Evolutionary conservation across 2,113 vertebrate genomes (phyloP).

Genomic region (Odontesthes bonariensis): DNA sequence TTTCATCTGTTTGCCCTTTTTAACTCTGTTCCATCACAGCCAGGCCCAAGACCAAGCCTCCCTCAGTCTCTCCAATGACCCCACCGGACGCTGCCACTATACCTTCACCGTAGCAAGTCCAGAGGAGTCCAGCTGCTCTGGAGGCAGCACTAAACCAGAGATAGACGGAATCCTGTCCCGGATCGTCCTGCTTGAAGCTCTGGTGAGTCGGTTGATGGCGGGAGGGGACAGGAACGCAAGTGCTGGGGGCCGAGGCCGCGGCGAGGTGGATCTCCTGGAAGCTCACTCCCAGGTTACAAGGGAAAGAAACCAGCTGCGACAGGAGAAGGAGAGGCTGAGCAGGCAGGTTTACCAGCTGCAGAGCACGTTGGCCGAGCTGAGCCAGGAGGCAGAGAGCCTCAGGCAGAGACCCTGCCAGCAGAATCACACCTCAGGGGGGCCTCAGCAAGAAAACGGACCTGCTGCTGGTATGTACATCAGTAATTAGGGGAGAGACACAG

Average conservation of each 20-base stretch:
- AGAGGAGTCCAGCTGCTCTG: conserved; percentile 61
- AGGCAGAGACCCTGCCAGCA: conserved; percentile 58
- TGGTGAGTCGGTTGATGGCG: conserved; percentile 62
- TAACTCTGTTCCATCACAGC: conserved; percentile 18
- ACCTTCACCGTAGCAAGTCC: conserved; percentile 72
- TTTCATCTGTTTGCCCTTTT: conserved; percentile 48
- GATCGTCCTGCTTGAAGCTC: conserved; percentile 66
- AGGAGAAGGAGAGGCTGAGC: conserved; percentile 67
- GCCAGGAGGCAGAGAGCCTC: conserved; percentile 63
- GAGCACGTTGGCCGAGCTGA: conserved; percentile 61
- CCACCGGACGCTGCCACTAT: conserved; percentile 66
- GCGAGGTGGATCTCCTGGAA: conserved; percentile 41
- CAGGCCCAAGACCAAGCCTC: conserved; percentile 53
- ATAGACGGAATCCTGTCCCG: conserved; percentile 61
- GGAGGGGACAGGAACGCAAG: conserved; percentile 11
- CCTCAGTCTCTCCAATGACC: conserved; percentile 48
- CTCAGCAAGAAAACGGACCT: conserved; percentile 43
- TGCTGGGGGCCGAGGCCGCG: neutral
- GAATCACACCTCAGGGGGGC: conserved; percentile 16
- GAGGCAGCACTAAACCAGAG: conserved; percentile 27
- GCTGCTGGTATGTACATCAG: conserved; percentile 56
- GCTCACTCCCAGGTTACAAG: conserved; percentile 47
- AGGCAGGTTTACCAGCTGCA: conserved; percentile 67
- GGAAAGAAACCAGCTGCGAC: conserved; percentile 68
- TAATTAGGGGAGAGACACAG: neutral